Evolutionary conservation across 2,797 vertebrate genomes (phyloP), one percentile per base, ranked within the genome.

Genomic region (Trachurus trachurus): DNA sequence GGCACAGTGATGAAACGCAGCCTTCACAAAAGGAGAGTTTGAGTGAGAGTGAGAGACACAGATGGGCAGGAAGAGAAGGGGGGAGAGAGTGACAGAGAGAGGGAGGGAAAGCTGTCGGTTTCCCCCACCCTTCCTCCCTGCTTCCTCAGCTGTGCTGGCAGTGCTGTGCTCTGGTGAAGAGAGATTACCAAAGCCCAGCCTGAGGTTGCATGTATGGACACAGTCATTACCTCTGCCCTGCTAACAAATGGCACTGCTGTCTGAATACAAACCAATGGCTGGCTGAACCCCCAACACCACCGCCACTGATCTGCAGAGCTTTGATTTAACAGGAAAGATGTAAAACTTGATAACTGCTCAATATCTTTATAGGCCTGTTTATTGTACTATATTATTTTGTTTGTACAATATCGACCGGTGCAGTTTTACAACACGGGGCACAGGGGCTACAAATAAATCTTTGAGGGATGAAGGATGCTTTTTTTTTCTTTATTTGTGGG

Each of bases 111-210:
- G 88, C 89, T 91, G 92, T 89, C 88, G 42, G 56, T 52, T 63
- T n/a, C 69, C 65, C 74, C 87, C 66, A 9, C 72, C 85, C 77
- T 21, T 17, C 71, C 76, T 76, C 59, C 53, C 78, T 75, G 76
- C 76, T 73, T 85, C 71, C 72, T 83, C 54, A 77, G 83, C 88
- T 86, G 87, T 73, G 88, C 53, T 90, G 91, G 92, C 89, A 86
- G 75, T 80, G 76, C 74, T 79, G 15, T 75, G 59, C 91, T 92
- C 92, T 93, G 92, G 90, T 84, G 87, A 87, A 84, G 87, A 89
- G 88, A 93, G 91, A 93, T 94, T 93, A 92, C 86, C 81, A 89
- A 92, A 93, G 83, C 90, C 68, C 85, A 76, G 94, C 92, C 94
- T 22, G 84, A 83, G 93, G 93, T 91, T 82, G 83, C 83, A 80